Conservation (phyloP, 2,113 vertebrate genomes). For the Sclerurus mexicanus region DNA sequence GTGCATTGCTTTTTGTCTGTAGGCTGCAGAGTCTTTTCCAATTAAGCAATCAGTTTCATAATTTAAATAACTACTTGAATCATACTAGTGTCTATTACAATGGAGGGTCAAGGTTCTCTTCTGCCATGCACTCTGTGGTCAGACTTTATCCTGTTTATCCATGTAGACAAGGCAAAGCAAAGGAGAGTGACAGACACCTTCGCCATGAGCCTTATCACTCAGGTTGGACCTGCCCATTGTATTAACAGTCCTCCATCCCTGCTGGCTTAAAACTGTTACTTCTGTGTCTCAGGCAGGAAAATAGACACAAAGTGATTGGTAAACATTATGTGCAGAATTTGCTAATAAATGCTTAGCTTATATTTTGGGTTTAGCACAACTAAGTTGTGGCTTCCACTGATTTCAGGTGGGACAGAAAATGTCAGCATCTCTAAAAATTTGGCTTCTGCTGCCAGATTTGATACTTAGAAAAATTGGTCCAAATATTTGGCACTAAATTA, state of each 20-base stretch:
- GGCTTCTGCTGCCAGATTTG: neutral
- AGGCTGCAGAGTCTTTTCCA: neutral
- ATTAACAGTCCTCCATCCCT: neutral
- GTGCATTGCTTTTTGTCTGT: neutral
- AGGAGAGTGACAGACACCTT: neutral
- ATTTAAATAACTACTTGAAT: neutral
- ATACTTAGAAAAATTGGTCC: neutral
- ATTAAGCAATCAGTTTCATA: neutral
- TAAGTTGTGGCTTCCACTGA: neutral
- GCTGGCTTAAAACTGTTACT: neutral
- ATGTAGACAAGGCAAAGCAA: neutral
- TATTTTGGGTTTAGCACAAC: neutral
- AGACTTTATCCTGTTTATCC: neutral
- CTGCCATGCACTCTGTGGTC: neutral
- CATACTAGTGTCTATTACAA: neutral
- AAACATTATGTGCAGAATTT: neutral
- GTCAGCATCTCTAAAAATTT: neutral
- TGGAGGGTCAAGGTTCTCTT: neutral
- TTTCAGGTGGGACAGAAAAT: neutral
- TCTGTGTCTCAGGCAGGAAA: neutral
- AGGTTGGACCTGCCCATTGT: neutral
- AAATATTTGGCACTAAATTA: neutral
- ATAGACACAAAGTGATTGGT: neutral
- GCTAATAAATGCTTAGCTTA: neutral
- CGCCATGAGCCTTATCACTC: neutral